Base-by-base conservation (phyloP, 2,113 vertebrate genomes). In the Callocephalon fimbriatum region DNA sequence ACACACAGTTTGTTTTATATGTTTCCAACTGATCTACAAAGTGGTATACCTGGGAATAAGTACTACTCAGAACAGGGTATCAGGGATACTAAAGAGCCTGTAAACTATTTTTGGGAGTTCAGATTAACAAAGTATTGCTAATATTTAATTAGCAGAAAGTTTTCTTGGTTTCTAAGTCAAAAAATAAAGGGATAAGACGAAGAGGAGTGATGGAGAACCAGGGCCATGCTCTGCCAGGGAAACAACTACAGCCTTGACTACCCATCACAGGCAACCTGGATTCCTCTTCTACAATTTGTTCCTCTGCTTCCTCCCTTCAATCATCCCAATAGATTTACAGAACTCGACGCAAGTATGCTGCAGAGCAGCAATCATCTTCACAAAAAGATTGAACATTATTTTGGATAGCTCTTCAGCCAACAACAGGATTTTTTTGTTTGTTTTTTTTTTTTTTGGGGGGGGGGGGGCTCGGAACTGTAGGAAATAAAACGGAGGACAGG, bases 161-260 rank as follows among this genome's bases (percentile, higher is more conserved):
- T 32, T 59, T 62, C 38, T 19, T 54, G 15, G 35, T 65, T 76
- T 29, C 35, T 45, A 86, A 50, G 22, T 17, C 38, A 51, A 77
- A 70, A 42, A 6, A 40, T 35, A 72, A 80, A 3, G 21, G 29
- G 4, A 38, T 70, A 91, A 62, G 26, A 62, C 23, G 58, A 42
- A 29, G 40, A 80, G 12, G 10, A 16, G 40, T n/a, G 42, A 42
- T 9, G 29, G 38, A 90, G 11, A 86, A 85, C 9, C 13, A 84
- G 40, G 20, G 25, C 26, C 26, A 27, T 1, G 7, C 4, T 62
- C 20, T 63, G 44, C 32, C 54, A 76, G 7, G 15, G 17, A 73
- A 73, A 62, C 5, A 17, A 38, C 38, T 15, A 9, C n/a, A 76
- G 32, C 6, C 31, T 40, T 0, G 0, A 77, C 31, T 20, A 47